Base-by-base conservation (phyloP, 2,888 invertebrate genomes). In the Acleris cristana region DNA sequence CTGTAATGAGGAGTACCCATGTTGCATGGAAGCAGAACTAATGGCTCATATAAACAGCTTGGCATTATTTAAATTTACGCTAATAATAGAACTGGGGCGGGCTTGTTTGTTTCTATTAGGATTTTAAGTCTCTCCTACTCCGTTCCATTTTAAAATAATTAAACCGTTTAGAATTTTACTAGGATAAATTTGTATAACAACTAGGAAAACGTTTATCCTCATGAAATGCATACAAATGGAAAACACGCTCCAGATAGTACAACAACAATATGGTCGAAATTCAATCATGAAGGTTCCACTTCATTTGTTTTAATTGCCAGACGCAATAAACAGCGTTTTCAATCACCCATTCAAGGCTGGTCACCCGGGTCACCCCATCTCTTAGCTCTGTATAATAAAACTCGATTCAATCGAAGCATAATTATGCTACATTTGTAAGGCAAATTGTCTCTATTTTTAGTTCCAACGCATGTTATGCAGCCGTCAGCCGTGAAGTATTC, bases 401-500 rank as follows among this genome's bases (percentile, higher is more conserved):
- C 49, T 57, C 44, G 8, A 45, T 21, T 44, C 51, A 64, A 45
- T 26, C 63, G 34, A 65, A 55, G 54, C 64, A 69, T 52, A 62
- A 67, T 66, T 56, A 59, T 56, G 58, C 53, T 65, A 68, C 69
- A 56, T 65, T 70, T 67, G 69, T 57, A 71, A 64, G 62, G 60
- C 69, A 62, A 72, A 70, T 71, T 65, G 62, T 52, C 26, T 48
- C 71, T 73, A 71, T 72, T 69, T 72, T 71, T 72, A 72, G 72
- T 54, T 58, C 70, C 65, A 65, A 62, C 49, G 55, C 59, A 59
- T 51, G 56, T 58, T 53, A 26, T 52, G 23, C 10, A 12, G n/a
- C 49, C 16, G 16, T 4, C n/a, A 30, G 16, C n/a, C n/a, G n/a
- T 40, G 40, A 1, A 6, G 55, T 16, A 57, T 62, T 66, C 66